Conservation (phyloP, 2,888 invertebrate species). For the Agrotis ipsilon region DNA sequence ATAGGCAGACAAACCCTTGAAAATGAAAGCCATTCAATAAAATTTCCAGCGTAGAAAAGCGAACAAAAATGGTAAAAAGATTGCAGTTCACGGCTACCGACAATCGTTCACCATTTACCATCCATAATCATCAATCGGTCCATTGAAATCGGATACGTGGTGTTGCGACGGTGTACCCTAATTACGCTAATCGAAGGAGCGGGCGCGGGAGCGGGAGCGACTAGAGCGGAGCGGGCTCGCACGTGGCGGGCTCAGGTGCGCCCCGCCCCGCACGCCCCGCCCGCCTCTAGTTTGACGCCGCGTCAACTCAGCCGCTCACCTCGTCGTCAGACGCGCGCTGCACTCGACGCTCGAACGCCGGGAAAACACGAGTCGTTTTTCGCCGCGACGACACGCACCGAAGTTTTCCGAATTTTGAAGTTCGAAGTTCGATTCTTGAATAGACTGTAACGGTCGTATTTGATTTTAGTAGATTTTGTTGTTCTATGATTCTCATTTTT, state of each 20-base stretch:
- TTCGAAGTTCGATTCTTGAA: conserved; percentile 74
- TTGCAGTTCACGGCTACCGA: conserved; percentile 71
- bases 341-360: conserved; percentile 90
- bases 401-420: conserved; percentile 83
- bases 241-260: conserved; percentile 88
- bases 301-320: conserved; percentile 83
- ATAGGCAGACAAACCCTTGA: conserved; percentile 13
- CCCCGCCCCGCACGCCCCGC: conserved; percentile 86
- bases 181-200: conserved; percentile 78
- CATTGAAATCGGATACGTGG: conserved; percentile 83
- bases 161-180: conserved; percentile 76
- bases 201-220: conserved; percentile 69
- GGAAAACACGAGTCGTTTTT: conserved; percentile 90
- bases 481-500: conserved; percentile 59
- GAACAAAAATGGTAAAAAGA: conserved; percentile 63
- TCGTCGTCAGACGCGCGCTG: conserved; percentile 87
- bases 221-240: conserved; percentile 72
- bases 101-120: conserved; percentile 75
- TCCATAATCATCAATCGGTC: conserved; percentile 82
- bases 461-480: conserved; percentile 67
- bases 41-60: conserved; percentile 62
- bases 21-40: conserved; percentile 34
- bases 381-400: conserved; percentile 82
- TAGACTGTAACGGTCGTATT: conserved; percentile 67
- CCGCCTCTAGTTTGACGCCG: conserved; percentile 78